Base-by-base conservation (phyloP, 2,888 invertebrate species). In the Gortyna flavago region DNA sequence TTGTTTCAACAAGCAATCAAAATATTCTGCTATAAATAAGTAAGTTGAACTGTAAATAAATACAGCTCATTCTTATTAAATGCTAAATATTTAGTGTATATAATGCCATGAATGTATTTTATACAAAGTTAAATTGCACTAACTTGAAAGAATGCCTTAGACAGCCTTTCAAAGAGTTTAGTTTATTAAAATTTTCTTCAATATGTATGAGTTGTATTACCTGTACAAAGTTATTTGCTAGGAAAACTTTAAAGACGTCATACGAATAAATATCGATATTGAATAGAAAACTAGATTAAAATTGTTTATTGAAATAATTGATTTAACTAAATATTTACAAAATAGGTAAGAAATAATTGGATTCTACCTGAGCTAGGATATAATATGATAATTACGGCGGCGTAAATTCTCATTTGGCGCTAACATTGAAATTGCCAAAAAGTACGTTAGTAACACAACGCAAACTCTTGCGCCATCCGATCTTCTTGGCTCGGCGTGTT, bases 1-100 rank as follows among this genome's bases (percentile, higher is more conserved):
- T 66, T 57, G 48, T 57, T 38, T 57, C 25, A 67, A 80, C 21
- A 51, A 29, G 29, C 62, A 65, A 75, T 80, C n/a, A 67, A 82
- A 82, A 67, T 77, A 35, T 59, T 77, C 1, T 29, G 16, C 16
- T 51, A 9, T 41, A 48, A 71, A 69, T 80, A 79, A 48, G 48
- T 54, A 6, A 70, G 8, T 75, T 41, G 1, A 57, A n/a, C 21
- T 32, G 41, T 41, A n/a, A 38, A 59, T 66, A 69, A 67, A 35
- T 71, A 59, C 32, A 35, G 25, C 11, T 44, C 18, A 61, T 69
- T 66, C 8, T 57, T 61, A 48, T 41, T 2, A 75, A 75, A 83
- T 41, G 7, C 32, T 61, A n/a, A 21, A 61, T 11, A 72, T 75
- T 71, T 75, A 48, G 64, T 64, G 8, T 41, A 68, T 75, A 69